These are phyloP conservation scores for Neodiprion pinetum DNA, from an alignment of 1,140 invertebrate species.

Conservation along the genomic window DNA sequence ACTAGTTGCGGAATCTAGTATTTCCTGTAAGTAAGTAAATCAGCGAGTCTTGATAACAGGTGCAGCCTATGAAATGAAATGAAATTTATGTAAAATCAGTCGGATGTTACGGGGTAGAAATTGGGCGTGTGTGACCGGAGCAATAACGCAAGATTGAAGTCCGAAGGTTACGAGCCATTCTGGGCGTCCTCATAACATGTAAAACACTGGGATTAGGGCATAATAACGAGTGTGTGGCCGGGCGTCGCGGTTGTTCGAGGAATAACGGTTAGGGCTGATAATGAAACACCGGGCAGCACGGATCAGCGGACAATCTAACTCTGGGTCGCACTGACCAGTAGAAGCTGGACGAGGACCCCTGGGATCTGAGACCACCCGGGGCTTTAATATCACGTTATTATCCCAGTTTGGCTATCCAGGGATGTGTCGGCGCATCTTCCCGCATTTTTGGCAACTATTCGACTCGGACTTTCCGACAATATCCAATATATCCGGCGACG, in stretches of 20 bases:
- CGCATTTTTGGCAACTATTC: background rate
- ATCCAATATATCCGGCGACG: too few species aligned
- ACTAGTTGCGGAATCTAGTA: too few species aligned
- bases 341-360: slow-evolving; percentile 39
- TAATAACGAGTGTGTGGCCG: slow-evolving; percentile 42
- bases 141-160: slow-evolving; percentile 54
- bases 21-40: too few species aligned
- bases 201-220: slow-evolving; percentile 56
- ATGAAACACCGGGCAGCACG: slow-evolving; percentile 37
- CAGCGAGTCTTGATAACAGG: slow-evolving; percentile 14
- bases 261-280: slow-evolving; percentile 28
- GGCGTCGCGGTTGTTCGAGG: slow-evolving; percentile 2
- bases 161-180: slow-evolving; percentile 29
- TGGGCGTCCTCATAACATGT: slow-evolving; percentile 53
- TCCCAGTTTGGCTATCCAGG: slow-evolving; percentile 43
- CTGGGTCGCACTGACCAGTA: background rate
- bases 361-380: slow-evolving; percentile 49
- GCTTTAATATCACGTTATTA: slow-evolving; percentile 61
- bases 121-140: slow-evolving; percentile 27
- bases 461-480: too few species aligned
- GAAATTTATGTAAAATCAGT: slow-evolving; percentile 52
- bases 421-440: background rate
- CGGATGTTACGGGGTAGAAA: slow-evolving; percentile 11
- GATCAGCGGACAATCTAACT: slow-evolving; percentile 2
- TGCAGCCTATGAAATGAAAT: background rate